phyloP scores from a whole-genome alignment of 1,140 invertebrate species.

The Drosophila insularis region DNA sequence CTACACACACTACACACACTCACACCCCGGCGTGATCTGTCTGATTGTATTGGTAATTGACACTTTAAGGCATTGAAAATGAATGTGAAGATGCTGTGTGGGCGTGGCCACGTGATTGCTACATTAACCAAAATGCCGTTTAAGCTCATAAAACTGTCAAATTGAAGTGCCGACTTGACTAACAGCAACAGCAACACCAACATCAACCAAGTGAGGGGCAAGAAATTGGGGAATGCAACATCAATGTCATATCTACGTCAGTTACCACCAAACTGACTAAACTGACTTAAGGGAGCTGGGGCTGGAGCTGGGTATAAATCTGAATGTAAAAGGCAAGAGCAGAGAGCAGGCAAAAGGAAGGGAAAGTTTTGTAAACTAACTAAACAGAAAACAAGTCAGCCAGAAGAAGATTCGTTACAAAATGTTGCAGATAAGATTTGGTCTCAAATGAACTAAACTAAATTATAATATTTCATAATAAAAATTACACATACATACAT shows the following conservation, averaged over 20 bases:
- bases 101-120: constrained; percentile 52
- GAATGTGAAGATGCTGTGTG: constrained; percentile 30
- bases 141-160: constrained; percentile 76
- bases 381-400: neutral
- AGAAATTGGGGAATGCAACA: constrained; percentile 24
- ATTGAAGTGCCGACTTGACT: constrained; percentile 62
- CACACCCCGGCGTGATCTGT: constrained; percentile 7
- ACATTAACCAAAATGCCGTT: constrained; percentile 69
- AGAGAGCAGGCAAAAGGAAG: neutral
- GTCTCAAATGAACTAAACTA: neutral
- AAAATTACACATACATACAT: too few species aligned
- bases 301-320: neutral
- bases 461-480: too few species aligned
- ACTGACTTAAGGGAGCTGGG: neutral
- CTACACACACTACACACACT: constrained; percentile 16
- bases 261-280: neutral
- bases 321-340: neutral
- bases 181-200: constrained; percentile 28
- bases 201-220: neutral
- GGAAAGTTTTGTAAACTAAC: constrained; percentile 7
- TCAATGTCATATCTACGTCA: constrained; percentile 30
- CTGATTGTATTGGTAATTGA: constrained; percentile 62
- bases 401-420: too few species aligned
- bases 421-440: neutral
- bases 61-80: constrained; percentile 70